Evolutionary conservation across 2,888 invertebrate species (phyloP).

Genomic region (Stenodema calcarata): DNA sequence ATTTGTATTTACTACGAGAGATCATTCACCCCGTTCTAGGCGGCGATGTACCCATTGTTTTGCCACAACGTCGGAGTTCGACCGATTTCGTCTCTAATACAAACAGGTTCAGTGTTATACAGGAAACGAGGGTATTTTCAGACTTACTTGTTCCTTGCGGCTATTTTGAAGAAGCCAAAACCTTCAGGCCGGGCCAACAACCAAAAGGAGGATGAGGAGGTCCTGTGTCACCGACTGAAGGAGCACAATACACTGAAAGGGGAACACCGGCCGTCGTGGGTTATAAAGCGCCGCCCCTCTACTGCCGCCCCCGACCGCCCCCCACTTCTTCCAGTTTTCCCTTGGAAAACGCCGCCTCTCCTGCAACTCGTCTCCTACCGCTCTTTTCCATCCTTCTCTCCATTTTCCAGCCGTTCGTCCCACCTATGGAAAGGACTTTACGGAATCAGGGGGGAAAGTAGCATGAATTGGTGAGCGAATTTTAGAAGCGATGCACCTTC

Average conservation of each 20-base stretch:
- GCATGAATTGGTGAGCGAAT: too few species aligned
- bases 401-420: not conserved
- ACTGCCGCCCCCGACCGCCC: not conserved
- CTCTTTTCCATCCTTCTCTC: not conserved
- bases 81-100: too few species aligned
- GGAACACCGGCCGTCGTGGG: conserved; percentile 27
- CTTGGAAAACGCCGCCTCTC: not conserved
- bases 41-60: too few species aligned
- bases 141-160: not conserved
- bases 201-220: not conserved
- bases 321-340: not conserved
- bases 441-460: not conserved
- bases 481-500: too few species aligned
- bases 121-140: not conserved
- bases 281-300: conserved; percentile 39
- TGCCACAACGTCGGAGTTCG: too few species aligned
- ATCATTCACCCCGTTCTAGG: not conserved
- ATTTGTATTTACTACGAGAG: not conserved
- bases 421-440: not conserved
- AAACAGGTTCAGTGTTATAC: too few species aligned
- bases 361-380: not conserved
- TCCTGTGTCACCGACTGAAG: conserved; percentile 20
- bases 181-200: not conserved
- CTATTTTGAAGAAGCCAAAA: not conserved
- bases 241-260: conserved; percentile 43